Evolutionary conservation across 2,797 vertebrate genomes (phyloP), one percentile per base, ranked within the genome.

Genomic region (Cryptoblepharus egeriae): DNA sequence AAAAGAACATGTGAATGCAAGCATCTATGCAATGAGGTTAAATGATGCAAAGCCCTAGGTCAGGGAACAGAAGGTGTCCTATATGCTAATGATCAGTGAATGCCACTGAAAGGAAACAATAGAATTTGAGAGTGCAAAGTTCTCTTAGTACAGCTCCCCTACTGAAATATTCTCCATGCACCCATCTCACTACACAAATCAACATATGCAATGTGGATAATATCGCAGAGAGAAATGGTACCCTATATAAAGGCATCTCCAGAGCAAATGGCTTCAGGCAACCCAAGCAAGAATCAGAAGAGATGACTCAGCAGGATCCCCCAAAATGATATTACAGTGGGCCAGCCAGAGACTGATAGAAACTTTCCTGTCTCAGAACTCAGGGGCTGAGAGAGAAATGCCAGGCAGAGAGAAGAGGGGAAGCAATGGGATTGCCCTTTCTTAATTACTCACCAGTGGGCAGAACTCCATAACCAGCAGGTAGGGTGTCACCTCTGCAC

Each of bases 381-480:
- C 28, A 49, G 4, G 69, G 20, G 45, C 22, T 49, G 42, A 68
- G 32, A 68, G 32, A 32, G 28, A 10, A 15, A 2, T 24, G 58
- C 42, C 6, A 63, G 60, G 1, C 7, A 18, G 15, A 58, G 42
- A 6, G 28, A 5, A 26, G 35, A 45, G 5, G 37, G 32, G 28
- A 57, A 57, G n/a, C 6, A 15, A n/a, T 26, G 60, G 15, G 42
- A 79, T 35, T 67, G 57, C 52, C 49, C 60, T 78, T 69, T 32
- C 18, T 37, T 71, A 39, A 70, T 57, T 0, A 96, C 98, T 96
- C 94, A 99, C 98, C 97, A 99, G 94, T 0, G 98, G 97, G 92
- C 98, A 99, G 89, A 98, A 97, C 93, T 99, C 98, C 98, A 99
- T 98, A 82, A 99, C 97, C 93, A 99, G 95, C 94, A 99, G 96